Evolutionary conservation across 1,140 invertebrate species (phyloP).

Genomic region (Aradophagus sp.): DNA sequence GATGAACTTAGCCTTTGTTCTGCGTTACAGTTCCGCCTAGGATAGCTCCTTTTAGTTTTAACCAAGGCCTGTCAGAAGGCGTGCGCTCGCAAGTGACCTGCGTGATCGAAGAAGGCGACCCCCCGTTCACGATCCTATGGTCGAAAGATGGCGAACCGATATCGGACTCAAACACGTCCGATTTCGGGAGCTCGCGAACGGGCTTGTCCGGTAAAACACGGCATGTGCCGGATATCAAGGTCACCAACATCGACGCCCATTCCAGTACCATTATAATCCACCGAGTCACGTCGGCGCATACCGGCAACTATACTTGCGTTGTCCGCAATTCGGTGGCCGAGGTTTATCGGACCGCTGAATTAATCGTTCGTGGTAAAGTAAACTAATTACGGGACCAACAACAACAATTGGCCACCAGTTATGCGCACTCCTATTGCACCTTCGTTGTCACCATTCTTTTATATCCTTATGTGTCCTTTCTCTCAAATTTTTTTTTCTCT

Average conservation of each 20-base stretch:
- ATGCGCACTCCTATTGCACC: slow-evolving; percentile 41
- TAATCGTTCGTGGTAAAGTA: slow-evolving; percentile 82
- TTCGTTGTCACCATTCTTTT: slow-evolving; percentile 39
- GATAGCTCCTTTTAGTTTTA: slow-evolving; percentile 84
- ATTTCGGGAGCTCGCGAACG: slow-evolving; percentile 73
- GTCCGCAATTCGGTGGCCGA: slow-evolving; percentile 88
- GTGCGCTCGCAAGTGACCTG: slow-evolving; percentile 94
- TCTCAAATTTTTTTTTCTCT: no score
- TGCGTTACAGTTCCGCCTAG: slow-evolving; percentile 85
- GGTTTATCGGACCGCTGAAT: slow-evolving; percentile 77
- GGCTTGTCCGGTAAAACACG: slow-evolving; percentile 46
- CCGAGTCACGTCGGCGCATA: slow-evolving; percentile 86
- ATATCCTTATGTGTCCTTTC: no score
- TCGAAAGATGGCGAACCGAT: slow-evolving; percentile 86
- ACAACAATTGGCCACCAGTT: slow-evolving; percentile 21
- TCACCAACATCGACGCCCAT: slow-evolving; percentile 85
- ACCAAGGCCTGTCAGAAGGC: slow-evolving; percentile 84
- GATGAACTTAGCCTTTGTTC: slow-evolving; percentile 56
- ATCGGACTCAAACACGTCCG: slow-evolving; percentile 50
- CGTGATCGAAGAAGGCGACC: slow-evolving; percentile 94
- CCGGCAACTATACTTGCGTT: slow-evolving; percentile 92
- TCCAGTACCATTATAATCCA: slow-evolving; percentile 92
- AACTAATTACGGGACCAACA: slow-evolving; percentile 23
- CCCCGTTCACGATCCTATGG: slow-evolving; percentile 91
- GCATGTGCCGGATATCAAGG: slow-evolving; percentile 64